These are phyloP conservation scores for Pyrrhura leucotis DNA, from an alignment of 2,797 vertebrate species.

Conservation along the genomic window DNA sequence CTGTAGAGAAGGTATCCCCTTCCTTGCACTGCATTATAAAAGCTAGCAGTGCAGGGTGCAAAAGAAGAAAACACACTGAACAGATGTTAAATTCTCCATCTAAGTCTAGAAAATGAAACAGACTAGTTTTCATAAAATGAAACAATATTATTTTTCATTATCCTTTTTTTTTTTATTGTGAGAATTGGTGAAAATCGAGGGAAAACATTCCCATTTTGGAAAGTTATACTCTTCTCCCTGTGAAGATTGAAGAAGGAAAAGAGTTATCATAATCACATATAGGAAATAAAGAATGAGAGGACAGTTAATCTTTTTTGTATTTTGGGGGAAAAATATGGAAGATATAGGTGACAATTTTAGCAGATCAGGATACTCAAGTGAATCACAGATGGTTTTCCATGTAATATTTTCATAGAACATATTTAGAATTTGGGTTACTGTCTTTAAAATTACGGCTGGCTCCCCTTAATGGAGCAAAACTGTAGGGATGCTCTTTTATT, in stretches of 20 bases:
- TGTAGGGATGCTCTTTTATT: constrained; percentile 29
- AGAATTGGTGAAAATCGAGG: constrained; percentile 40
- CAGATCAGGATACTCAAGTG: constrained; percentile 69
- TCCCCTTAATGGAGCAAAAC: constrained; percentile 43
- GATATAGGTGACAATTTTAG: constrained; percentile 68
- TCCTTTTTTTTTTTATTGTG: neutral
- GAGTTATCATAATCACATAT: neutral
- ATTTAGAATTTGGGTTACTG: constrained; percentile 55
- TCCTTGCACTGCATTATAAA: neutral
- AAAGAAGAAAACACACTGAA: constrained; percentile 39
- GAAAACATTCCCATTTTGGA: constrained; percentile 36
- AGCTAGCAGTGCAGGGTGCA: neutral
- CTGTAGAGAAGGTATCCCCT: neutral
- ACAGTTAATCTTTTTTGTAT: constrained; percentile 51
- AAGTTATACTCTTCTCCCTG: constrained; percentile 56
- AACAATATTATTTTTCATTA: neutral
- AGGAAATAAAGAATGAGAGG: constrained; percentile 59
- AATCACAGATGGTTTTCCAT: constrained; percentile 66
- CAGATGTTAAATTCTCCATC: constrained; percentile 33
- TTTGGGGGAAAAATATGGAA: constrained; percentile 51
- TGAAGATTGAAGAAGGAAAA: constrained; percentile 65
- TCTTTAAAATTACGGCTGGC: constrained; percentile 68
- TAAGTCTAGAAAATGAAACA: constrained; percentile 43
- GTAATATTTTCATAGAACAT: constrained; percentile 63
- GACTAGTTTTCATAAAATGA: constrained; percentile 44